Evolutionary conservation across 2,888 invertebrate genomes (phyloP), one percentile per base, ranked within the genome.

Genomic region (Autographa pulchrina): DNA sequence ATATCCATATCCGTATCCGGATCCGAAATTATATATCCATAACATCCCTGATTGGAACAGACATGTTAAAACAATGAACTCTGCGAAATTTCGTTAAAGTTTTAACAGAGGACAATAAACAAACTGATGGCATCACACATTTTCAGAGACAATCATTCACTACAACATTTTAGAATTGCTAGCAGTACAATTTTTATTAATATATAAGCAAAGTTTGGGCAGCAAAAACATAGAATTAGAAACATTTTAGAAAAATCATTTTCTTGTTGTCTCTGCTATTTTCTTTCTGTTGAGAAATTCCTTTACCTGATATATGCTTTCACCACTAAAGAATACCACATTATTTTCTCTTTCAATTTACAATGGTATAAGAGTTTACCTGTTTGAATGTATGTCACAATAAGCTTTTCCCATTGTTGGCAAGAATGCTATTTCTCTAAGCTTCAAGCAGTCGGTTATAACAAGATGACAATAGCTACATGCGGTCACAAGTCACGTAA

Each of bases 1-100:
- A n/a, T n/a, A n/a, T n/a, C n/a, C n/a, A n/a, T n/a, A n/a, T n/a
- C n/a, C n/a, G n/a, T n/a, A n/a, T n/a, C n/a, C n/a, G n/a, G n/a
- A n/a, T n/a, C n/a, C n/a, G n/a, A n/a, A n/a, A n/a, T n/a, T n/a
- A n/a, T n/a, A n/a, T n/a, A n/a, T n/a, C n/a, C n/a, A n/a, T n/a
- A n/a, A n/a, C n/a, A n/a, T n/a, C n/a, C n/a, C n/a, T n/a, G n/a
- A n/a, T n/a, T n/a, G n/a, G 35, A 59, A 16, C 25, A 3, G 25
- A 3, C 65, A 25, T 74, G 70, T 68, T 67, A 56, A 48, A 74
- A 69, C 73, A 62, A 74, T 68, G 48, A 41, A 2, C 52, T 14
- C 48, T 58, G 35, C 59, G 64, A 3, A 65, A 54, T 48, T n/a
- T 66, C 59, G 41, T 54, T 25, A 25, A 78, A 68, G 41, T 69